A percentile compares a stretch with the other conserved stretches of the same genome.
phyloP scores from a whole-genome alignment of 2,888 invertebrate genomes.

The Latheticus oryzae region DNA sequence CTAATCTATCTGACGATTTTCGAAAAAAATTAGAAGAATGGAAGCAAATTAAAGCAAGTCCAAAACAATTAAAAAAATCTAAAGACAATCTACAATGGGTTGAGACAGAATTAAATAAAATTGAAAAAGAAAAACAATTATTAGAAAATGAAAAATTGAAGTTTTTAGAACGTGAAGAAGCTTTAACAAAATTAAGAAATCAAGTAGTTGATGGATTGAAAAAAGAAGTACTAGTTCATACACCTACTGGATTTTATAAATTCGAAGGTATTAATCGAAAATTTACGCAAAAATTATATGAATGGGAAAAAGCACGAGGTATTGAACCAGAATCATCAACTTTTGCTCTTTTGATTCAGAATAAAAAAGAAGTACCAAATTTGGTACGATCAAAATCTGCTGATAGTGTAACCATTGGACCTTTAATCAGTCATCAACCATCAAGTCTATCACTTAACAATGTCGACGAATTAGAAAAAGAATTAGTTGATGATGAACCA shows the following conservation, averaged over 20 bases:
- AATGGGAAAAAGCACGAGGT: slow-evolving; percentile 91
- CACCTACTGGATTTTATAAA: slow-evolving; percentile 84
- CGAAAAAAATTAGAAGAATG: slow-evolving; percentile 87
- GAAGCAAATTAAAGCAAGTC: slow-evolving; percentile 76
- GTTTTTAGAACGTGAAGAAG: slow-evolving; percentile 74
- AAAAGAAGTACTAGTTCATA: slow-evolving; percentile 83
- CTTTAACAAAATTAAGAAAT: slow-evolving; percentile 71
- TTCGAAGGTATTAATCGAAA: slow-evolving; percentile 90
- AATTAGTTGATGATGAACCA: slow-evolving; percentile 67
- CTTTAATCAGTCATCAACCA: slow-evolving; percentile 73
- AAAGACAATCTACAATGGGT: slow-evolving; percentile 69
- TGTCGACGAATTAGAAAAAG: slow-evolving; percentile 74
- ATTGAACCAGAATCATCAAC: slow-evolving; percentile 89
- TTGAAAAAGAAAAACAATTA: slow-evolving; percentile 72
- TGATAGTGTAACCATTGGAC: slow-evolving; percentile 75
- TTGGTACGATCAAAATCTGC: slow-evolving; percentile 82
- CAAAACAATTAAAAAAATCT: slow-evolving; percentile 58
- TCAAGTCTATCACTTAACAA: slow-evolving; percentile 82
- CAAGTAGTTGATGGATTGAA: slow-evolving; percentile 69
- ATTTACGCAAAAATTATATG: slow-evolving; percentile 89
- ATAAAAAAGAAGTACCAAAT: slow-evolving; percentile 53
- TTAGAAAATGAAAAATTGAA: slow-evolving; percentile 73
- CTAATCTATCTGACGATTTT: slow-evolving; percentile 84
- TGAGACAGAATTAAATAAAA: slow-evolving; percentile 71
- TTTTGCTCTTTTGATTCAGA: slow-evolving; percentile 77